These are phyloP conservation scores for Rhabdomys dilectus DNA, from an alignment of 2,113 vertebrate genomes.

Conservation along the genomic window DNA sequence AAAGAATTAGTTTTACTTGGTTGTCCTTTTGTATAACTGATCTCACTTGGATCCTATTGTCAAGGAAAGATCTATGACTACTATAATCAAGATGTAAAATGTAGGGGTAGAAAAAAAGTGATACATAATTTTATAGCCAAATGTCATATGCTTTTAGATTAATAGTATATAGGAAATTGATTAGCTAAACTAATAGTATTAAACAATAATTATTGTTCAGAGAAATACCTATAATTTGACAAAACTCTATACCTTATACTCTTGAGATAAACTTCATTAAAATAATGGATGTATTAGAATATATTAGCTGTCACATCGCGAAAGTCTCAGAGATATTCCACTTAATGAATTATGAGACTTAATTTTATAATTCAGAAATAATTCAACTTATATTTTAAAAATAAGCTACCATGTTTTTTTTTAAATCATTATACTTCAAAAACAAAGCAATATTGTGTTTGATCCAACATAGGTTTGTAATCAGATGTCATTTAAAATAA, in stretches of 20 bases:
- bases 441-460: background rate
- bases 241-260: slow-evolving; percentile 46
- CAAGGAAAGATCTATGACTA: background rate
- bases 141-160: slow-evolving; percentile 50
- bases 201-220: slow-evolving; percentile 43
- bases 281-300: background rate
- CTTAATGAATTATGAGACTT: slow-evolving; percentile 33
- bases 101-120: background rate
- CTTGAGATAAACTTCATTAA: slow-evolving; percentile 35
- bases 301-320: background rate
- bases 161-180: slow-evolving; percentile 11
- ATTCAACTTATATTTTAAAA: background rate
- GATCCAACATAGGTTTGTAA: background rate
- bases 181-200: background rate
- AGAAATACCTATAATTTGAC: slow-evolving; percentile 9
- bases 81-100: background rate
- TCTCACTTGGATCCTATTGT: slow-evolving; percentile 1
- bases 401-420: slow-evolving; percentile 25
- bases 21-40: slow-evolving; percentile 20
- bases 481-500: background rate
- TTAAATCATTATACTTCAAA: slow-evolving; percentile 39
- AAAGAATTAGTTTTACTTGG: slow-evolving; percentile 1
- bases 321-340: slow-evolving; percentile 37
- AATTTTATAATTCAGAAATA: slow-evolving; percentile 49
- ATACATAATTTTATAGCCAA: slow-evolving; percentile 8